phyloP scores from a whole-genome alignment of 2,113 vertebrate species.

The Dasyprocta punctata region DNA sequence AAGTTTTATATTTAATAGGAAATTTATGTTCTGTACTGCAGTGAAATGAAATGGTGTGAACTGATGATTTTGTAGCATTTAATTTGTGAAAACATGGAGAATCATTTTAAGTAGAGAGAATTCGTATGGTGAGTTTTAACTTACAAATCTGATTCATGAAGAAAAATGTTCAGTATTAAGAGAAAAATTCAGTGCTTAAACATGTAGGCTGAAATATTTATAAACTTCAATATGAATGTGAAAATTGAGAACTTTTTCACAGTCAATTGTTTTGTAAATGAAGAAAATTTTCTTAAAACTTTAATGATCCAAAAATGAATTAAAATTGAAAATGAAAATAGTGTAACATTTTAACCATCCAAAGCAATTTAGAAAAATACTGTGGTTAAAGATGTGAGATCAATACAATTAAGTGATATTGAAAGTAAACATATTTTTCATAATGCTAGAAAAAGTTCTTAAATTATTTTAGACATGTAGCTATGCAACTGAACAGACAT shows the following conservation, averaged over 20 bases:
- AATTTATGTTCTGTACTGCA: not conserved
- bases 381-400: not conserved
- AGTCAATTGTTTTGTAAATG: not conserved
- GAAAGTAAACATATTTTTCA: not conserved
- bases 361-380: not conserved
- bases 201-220: constrained; percentile 36
- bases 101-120: not conserved
- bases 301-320: not conserved
- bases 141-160: not conserved
- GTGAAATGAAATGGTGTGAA: not conserved
- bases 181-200: not conserved
- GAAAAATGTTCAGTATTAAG: not conserved
- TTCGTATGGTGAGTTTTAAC: not conserved
- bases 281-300: not conserved
- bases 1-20: constrained; percentile 4
- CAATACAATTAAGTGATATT: not conserved
- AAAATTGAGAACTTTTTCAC: not conserved
- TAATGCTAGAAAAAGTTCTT: not conserved
- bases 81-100: constrained; percentile 35
- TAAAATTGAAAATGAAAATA: not conserved
- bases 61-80: not conserved
- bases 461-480: not conserved
- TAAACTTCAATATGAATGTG: not conserved
- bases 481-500: not conserved
- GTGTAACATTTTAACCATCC: not conserved